A percentile compares a stretch with the other conserved stretches of the same genome.
Conservation (phyloP, 2,113 vertebrate species). For the human (Homo sapiens) region GRCh38 chrX:111499501-111500000, state of each 20-base stretch:
- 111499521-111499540: conserved; percentile 55
- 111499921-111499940: neutral
- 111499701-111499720: neutral
- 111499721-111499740: neutral
- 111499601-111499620: conserved; percentile 43
- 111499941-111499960: neutral
- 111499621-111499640: neutral
- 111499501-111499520: conserved; percentile 7
- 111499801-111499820: neutral
- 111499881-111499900: neutral
- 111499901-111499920: neutral
- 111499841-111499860: neutral
- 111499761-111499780: neutral
- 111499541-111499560: conserved; percentile 47
- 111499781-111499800: neutral
- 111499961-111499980: conserved; percentile 5
- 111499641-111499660: neutral
- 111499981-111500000: neutral
- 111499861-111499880: neutral
- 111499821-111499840: neutral
- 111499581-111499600: neutral
- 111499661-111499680: conserved; percentile 20
- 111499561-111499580: conserved; percentile 29
- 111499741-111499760: neutral
- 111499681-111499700: neutral